Base-by-base conservation (phyloP, 2,113 vertebrate genomes). In the Chitala chitala region DNA sequence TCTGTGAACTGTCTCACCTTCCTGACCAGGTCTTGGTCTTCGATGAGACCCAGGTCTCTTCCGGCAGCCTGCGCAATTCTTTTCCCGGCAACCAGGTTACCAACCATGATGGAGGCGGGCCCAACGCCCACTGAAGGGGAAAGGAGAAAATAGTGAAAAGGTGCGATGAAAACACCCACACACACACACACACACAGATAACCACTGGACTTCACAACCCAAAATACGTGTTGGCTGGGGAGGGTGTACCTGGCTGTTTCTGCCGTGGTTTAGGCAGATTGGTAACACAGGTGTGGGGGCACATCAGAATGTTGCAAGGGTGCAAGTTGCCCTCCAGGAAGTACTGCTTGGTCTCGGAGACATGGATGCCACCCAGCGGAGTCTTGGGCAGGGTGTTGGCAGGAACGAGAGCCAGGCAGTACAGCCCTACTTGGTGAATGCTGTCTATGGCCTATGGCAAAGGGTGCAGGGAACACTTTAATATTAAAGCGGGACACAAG, bases 241-340 rank as follows among this genome's bases (percentile, higher is more conserved):
- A 36, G 15, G 33, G 24, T 10, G 15, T 33, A 73, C 72, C 72
- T 73, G 72, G 96, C 74, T 98, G 97, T 83, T 98, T 98, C 84
- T 98, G 95, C 24, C 97, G 91, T 58, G 97, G 96, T 78, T 98
- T 98, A 77, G 97, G 97, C 86, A 99, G 85, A 87, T 99, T 99
- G 1, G 96, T 99, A 81, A 99, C 96, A 72, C 96, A 98, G 0
- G 96, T 98, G 80, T 99, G 97, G 0, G 97, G 97, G 84, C 97
- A 99, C 96, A 99, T 94, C 77, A 99, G 94, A 87, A 98, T 98
- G 84, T 98, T 98, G 85, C 97, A 98, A 0, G 97, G 96, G 78
- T 98, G 97, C 72, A 99, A 90, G 22, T 87, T 93, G 72, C 97
- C 97, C 42, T 99, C 97, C 81, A 98, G 89, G 89, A 98, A 98